These are phyloP conservation scores for Cantharis lateralis DNA, from an alignment of 2,888 invertebrate genomes.

Conservation along the genomic window DNA sequence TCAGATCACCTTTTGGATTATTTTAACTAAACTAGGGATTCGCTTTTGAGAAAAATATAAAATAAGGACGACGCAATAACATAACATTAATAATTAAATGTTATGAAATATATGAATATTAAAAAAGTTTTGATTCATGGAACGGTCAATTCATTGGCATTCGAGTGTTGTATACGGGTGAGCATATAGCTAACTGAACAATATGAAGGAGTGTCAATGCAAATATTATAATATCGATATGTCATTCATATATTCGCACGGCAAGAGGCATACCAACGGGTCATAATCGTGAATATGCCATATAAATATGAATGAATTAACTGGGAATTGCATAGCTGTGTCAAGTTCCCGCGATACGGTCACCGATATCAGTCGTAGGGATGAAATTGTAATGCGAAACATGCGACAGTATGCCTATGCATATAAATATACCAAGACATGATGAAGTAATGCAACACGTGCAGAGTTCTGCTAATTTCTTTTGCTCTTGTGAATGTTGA, in stretches of 20 bases:
- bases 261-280: constrained; percentile 29
- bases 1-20: constrained; percentile 39
- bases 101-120: neutral
- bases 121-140: neutral
- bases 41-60: constrained; percentile 8
- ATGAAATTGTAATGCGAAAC: constrained; percentile 20
- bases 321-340: constrained; percentile 30
- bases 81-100: neutral
- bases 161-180: constrained; percentile 18
- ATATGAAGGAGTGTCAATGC: constrained; percentile 33
- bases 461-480: constrained; percentile 19
- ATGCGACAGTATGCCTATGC: constrained; percentile 16
- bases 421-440: constrained; percentile 19
- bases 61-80: constrained; percentile 7
- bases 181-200: constrained; percentile 28
- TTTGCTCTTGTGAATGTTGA: constrained; percentile 4
- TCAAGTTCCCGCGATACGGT: constrained; percentile 30
- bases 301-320: constrained; percentile 42
- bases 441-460: constrained; percentile 18
- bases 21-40: constrained; percentile 45
- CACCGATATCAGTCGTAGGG: constrained; percentile 24
- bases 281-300: constrained; percentile 28
- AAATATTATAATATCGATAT: constrained; percentile 33
- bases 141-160: neutral
- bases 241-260: constrained; percentile 39